These are phyloP conservation scores for Serripes groenlandicus DNA, from an alignment of 2,888 invertebrate genomes.

Conservation along the genomic window DNA sequence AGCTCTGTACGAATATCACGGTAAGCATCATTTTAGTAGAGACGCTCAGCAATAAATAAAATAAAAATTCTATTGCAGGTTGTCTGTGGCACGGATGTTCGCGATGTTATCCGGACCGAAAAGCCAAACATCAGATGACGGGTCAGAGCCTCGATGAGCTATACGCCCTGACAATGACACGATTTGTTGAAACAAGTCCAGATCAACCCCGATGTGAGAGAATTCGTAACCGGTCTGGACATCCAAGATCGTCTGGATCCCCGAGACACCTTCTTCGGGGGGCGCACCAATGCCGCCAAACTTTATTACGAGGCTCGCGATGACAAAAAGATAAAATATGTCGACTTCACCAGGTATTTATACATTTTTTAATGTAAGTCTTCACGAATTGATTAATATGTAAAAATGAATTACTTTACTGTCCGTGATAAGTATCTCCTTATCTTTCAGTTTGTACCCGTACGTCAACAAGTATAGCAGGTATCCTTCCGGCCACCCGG, in stretches of 20 bases:
- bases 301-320: conserved; percentile 58
- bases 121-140: conserved; percentile 21
- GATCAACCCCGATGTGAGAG: conserved; percentile 37
- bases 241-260: conserved; percentile 63
- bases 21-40: no score
- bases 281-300: conserved; percentile 70
- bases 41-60: no score
- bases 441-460: no score
- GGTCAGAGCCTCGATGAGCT: conserved; percentile 21
- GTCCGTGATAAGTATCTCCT: no score
- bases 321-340: conserved; percentile 67
- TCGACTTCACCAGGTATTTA: conserved; percentile 66
- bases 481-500: conserved; percentile 73
- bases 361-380: conserved; percentile 53
- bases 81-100: conserved; percentile 32
- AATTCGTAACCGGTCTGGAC: conserved; percentile 10
- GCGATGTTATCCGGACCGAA: not conserved
- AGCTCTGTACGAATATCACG: conserved; percentile 45
- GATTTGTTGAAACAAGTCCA: conserved; percentile 46
- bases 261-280: conserved; percentile 76
- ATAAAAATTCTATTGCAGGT: no score
- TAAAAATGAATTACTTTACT: not conserved
- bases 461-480: conserved; percentile 68
- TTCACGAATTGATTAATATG: not conserved
- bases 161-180: conserved; percentile 30